Evolutionary conservation across 2,888 invertebrate genomes (phyloP).

Genomic region (Trichogramma dendrolimi): DNA sequence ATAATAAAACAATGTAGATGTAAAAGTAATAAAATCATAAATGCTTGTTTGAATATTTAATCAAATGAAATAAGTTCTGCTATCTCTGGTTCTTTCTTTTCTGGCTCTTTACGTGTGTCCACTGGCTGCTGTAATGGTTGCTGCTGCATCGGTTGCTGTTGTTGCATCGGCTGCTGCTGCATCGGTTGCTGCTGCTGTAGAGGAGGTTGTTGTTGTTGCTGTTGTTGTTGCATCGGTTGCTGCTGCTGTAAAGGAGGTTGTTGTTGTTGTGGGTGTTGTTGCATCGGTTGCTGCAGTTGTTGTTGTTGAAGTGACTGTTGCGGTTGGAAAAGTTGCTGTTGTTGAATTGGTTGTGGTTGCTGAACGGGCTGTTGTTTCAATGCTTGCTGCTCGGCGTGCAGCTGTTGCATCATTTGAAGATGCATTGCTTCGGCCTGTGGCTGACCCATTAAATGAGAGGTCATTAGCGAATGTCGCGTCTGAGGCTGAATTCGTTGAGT

Average conservation of each 20-base stretch:
- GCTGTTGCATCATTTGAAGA: too few species aligned
- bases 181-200: conserved; percentile 24
- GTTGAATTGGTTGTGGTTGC: not conserved
- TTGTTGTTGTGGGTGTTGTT: conserved; percentile 28
- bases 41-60: conserved; percentile 44
- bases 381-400: too few species aligned
- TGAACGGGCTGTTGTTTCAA: too few species aligned
- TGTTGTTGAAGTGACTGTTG: not conserved
- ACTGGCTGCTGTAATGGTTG: conserved; percentile 18
- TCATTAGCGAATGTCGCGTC: too few species aligned
- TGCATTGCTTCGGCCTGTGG: too few species aligned
- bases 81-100: conserved; percentile 58
- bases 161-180: conserved; percentile 10
- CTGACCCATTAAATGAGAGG: too few species aligned
- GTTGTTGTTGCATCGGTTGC: conserved; percentile 11
- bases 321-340: conserved; percentile 3
- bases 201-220: conserved; percentile 28
- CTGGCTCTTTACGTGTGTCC: conserved; percentile 28
- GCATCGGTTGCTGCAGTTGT: conserved; percentile 31
- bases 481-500: too few species aligned
- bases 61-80: conserved; percentile 81
- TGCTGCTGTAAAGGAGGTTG: conserved; percentile 34
- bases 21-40: too few species aligned
- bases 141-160: conserved; percentile 19
- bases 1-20: too few species aligned